Evolutionary conservation across 2,797 vertebrate species (phyloP), one percentile per base, ranked within the genome.

Genomic region (Sebastiscus albofasciatus): DNA sequence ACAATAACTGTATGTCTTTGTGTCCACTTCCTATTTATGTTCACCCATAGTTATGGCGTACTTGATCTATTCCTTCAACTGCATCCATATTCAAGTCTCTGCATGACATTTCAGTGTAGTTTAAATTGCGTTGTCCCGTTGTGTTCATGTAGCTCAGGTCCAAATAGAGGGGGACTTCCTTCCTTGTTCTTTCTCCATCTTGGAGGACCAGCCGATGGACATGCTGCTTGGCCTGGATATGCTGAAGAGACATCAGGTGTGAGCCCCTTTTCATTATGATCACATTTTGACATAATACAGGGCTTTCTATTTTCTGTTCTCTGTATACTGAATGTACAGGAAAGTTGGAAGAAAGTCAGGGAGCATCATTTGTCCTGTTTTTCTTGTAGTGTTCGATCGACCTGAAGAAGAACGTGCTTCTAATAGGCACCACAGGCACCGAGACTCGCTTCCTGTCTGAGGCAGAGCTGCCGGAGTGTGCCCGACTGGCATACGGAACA

Each of bases 191-290:
- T 99, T 99, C 94, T 99, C 98, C 13, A 98, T 99, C 92, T 95
- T 99, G 69, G 99, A 99, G 92, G 99, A 99, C 81, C 99, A 99
- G 94, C 99, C 99, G 8, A 99, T 99, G 99, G 99, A 99, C 92
- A 99, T 99, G 98, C 96, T 99, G 61, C 96, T 99, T 12, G 99
- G 99, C 34, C 94, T 99, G 85, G 99, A 99, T 90, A 99, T 99
- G 99, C 95, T 99, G n/a, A 99, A 99, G 92, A 96, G 99, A 92
- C 99, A 99, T 83, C 98, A 99, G 98, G 99, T 99, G 90, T 86
- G 87, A 59, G 34, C 20, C 14, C 46, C 46, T 58, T 83, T 42
- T 52, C 26, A 24, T 71, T 68, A 29, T 71, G 58, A 67, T 27
- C 56, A 46, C 42, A 18, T 46, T 46, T 46, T 18, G 8, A 8